phyloP scores from a whole-genome alignment of 2,888 invertebrate species.

The Epistrophe grossulariae region DNA sequence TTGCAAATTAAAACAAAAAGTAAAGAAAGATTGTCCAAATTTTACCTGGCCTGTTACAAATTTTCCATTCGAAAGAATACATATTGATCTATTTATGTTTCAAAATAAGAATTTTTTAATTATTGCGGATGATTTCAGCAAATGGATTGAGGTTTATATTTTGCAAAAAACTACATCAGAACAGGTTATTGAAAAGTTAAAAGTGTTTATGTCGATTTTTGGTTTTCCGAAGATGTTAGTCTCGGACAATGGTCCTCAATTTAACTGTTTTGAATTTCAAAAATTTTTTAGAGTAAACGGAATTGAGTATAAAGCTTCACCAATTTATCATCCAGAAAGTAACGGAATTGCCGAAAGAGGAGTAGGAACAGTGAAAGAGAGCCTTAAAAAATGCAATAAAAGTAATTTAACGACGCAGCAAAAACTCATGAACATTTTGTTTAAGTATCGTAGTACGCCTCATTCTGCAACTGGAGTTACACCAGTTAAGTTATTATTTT shows the following conservation, averaged over 20 bases:
- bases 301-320: slow-evolving; percentile 38
- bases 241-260: slow-evolving; percentile 59
- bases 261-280: slow-evolving; percentile 45
- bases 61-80: no score
- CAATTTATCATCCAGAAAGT: slow-evolving; percentile 56
- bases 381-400: slow-evolving; percentile 21
- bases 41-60: slow-evolving; percentile 34
- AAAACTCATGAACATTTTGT: slow-evolving; percentile 12
- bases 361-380: slow-evolving; percentile 31
- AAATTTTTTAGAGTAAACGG: slow-evolving; percentile 48
- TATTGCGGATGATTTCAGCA: no score
- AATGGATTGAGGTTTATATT: no score
- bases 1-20: slow-evolving; percentile 27
- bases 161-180: no score
- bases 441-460: slow-evolving; percentile 40
- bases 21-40: slow-evolving; percentile 28
- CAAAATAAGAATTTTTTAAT: no score
- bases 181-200: no score
- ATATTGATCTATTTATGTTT: no score
- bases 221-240: slow-evolving; percentile 47
- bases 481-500: slow-evolving; percentile 40
- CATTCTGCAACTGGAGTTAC: slow-evolving; percentile 39
- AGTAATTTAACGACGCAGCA: background rate
- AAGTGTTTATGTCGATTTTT: slow-evolving; percentile 45
- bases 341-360: slow-evolving; percentile 33